Base-by-base conservation (phyloP, 2,113 vertebrate species). In the Dasyornis broadbenti region DNA sequence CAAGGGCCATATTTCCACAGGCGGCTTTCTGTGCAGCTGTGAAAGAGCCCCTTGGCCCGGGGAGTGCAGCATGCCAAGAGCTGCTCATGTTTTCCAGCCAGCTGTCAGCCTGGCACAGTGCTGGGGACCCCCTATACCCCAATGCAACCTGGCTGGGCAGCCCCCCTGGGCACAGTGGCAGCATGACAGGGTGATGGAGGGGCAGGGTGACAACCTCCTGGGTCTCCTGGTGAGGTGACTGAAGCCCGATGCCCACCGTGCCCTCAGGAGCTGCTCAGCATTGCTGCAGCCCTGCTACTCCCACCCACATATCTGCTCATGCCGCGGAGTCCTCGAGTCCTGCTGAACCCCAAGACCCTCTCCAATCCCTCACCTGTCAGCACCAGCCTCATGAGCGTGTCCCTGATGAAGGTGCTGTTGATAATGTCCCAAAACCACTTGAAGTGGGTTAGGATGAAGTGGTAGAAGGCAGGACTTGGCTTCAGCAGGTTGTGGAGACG, bases 401-500 rank as follows among this genome's bases (percentile, higher is more conserved):
- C 98, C 9, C 98, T 97, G 76, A 99, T 96, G 96, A 99, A 99
- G 44, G 98, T 98, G 65, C 91, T 97, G 96, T 99, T 99, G 95
- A 99, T 78, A 28, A 99, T 61, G 82, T 98, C 82, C 99, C 99
- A 99, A 75, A 99, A 60, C 99, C 98, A 98, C 13, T 96, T 96
- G 91, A 99, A 99, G 21, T 99, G 98, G 3, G 99, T 99, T 64
- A 99, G 97, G 89, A 99, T 49, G 95, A 98, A 99, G 82, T 99
- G 99, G 78, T 96, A 54, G 49, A 95, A 92, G 3, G 97, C 57
- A 11, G 99, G 98, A 10, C 93, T 98, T 77, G 99, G 99, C 89
- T 98, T 98, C 95, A 99, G 45, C 52, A 98, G 65, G 13, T 92
- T 75, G 19, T 80, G 96, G 44, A 99, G 77, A 91, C 98, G 97